Conservation (phyloP, 2,888 invertebrate species). For the Mactromeris polynyma region DNA sequence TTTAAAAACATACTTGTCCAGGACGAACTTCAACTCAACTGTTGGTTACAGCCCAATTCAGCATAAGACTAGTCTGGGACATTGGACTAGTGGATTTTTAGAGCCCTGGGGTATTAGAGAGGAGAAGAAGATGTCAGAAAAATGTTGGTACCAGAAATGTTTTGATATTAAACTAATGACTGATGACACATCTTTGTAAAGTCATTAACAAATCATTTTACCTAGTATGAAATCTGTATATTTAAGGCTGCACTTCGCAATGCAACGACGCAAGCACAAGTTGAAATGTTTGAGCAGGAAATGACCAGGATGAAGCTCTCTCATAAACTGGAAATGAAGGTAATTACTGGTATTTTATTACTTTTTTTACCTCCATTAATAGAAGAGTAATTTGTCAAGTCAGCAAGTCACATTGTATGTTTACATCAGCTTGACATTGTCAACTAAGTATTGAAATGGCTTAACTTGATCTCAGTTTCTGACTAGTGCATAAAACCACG, state of each 20-base stretch:
- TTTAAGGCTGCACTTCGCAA: constrained; percentile 79
- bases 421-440: not conserved
- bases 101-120: too few relatives aligned
- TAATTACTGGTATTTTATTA: constrained; percentile 45
- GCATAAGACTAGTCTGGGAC: too few relatives aligned
- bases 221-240: not conserved
- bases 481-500: not conserved
- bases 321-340: constrained; percentile 85
- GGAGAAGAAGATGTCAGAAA: too few relatives aligned
- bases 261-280: constrained; percentile 79
- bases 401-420: not conserved
- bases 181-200: too few relatives aligned
- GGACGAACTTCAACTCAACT: too few relatives aligned
- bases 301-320: constrained; percentile 82
- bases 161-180: too few relatives aligned
- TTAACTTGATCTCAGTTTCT: not conserved
- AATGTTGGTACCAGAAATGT: too few relatives aligned
- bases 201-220: not conserved
- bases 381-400: not conserved
- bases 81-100: too few relatives aligned
- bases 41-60: too few relatives aligned
- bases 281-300: constrained; percentile 84
- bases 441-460: not conserved
- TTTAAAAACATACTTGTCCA: too few relatives aligned
- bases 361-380: not conserved